Conservation (phyloP, 2,797 vertebrate species). For the Scyliorhinus canicula region DNA sequence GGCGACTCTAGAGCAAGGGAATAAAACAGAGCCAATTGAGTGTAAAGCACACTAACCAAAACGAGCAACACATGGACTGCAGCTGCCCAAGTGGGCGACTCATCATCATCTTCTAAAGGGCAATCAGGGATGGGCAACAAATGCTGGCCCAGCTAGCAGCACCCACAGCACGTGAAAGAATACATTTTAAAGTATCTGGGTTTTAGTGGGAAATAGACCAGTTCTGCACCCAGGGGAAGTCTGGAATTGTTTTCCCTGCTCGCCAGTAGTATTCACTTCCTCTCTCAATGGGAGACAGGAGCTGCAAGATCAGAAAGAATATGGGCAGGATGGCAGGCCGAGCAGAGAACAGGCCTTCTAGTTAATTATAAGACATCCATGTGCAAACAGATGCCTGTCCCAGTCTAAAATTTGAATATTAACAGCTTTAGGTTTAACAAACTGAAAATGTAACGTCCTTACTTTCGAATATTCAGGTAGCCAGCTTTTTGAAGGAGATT, state of each 20-base stretch:
- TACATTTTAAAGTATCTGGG: too few relatives aligned
- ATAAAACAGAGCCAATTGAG: too few relatives aligned
- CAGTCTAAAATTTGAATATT: background rate
- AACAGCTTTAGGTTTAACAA: background rate
- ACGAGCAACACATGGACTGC: too few relatives aligned
- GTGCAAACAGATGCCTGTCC: background rate
- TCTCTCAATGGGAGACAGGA: background rate
- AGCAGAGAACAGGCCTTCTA: background rate
- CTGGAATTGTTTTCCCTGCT: background rate
- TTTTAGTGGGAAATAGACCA: background rate
- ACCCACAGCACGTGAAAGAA: too few relatives aligned
- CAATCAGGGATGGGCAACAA: too few relatives aligned
- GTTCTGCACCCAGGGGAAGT: background rate
- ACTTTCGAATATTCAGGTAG: conserved; percentile 96
- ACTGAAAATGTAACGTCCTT: conserved; percentile 46
- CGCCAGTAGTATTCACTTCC: background rate
- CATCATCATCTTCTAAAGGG: too few relatives aligned
- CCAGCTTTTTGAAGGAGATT: conserved; percentile 93
- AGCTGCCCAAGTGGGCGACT: too few relatives aligned
- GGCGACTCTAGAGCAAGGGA: too few relatives aligned
- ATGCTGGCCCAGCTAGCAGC: too few relatives aligned
- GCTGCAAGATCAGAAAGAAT: background rate
- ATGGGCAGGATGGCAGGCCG: background rate
- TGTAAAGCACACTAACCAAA: too few relatives aligned
- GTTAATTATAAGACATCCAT: background rate